phyloP scores from a whole-genome alignment of 2,888 invertebrate genomes.

The Heliconius aoede region DNA sequence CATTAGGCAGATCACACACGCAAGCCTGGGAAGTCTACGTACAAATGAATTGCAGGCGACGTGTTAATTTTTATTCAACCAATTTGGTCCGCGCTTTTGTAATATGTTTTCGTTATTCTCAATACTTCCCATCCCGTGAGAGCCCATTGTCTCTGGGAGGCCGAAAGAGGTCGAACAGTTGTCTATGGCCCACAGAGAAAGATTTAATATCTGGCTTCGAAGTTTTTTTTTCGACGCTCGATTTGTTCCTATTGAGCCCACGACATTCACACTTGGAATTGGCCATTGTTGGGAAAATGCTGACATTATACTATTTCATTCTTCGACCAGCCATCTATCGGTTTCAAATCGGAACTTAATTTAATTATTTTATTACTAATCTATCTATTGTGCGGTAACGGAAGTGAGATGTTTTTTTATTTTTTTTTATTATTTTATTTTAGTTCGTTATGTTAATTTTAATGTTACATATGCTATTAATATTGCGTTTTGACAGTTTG shows the following conservation, averaged over 20 bases:
- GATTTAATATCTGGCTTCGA: slow-evolving; percentile 67
- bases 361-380: slow-evolving; percentile 35
- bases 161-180: slow-evolving; percentile 53
- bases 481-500: not conserved
- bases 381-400: slow-evolving; percentile 14
- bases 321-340: slow-evolving; percentile 41
- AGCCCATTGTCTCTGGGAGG: slow-evolving; percentile 69
- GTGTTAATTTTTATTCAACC: slow-evolving; percentile 77
- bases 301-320: slow-evolving; percentile 39
- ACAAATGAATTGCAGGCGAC: slow-evolving; percentile 76
- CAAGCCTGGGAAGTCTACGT: slow-evolving; percentile 70
- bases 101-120: slow-evolving; percentile 82
- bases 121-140: slow-evolving; percentile 67
- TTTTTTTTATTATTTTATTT: not conserved
- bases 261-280: slow-evolving; percentile 61
- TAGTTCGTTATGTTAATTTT: not conserved
- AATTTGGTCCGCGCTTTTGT: slow-evolving; percentile 78
- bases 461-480: not conserved
- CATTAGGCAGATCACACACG: slow-evolving; percentile 76
- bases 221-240: slow-evolving; percentile 55
- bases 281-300: slow-evolving; percentile 63
- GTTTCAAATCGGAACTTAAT: slow-evolving; percentile 34
- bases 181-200: slow-evolving; percentile 62
- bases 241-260: slow-evolving; percentile 61
- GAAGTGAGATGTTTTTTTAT: not conserved